A percentile compares a stretch with the other conserved stretches of the same genome.
Evolutionary conservation across 2,797 vertebrate species (phyloP).

Genomic region (Sebastolobus altivelis): DNA sequence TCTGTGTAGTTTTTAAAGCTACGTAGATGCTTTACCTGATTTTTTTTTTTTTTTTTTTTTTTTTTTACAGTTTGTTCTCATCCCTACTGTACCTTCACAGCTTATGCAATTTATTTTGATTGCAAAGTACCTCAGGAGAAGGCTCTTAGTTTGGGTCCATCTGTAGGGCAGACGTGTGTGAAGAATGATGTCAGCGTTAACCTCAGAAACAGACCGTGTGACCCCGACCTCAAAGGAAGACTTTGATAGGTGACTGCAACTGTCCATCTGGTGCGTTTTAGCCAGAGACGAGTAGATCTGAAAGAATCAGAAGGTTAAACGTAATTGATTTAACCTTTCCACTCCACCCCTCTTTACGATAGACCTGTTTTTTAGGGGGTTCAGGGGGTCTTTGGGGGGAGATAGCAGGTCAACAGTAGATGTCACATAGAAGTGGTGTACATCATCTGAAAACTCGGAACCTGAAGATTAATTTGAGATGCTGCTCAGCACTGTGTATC

Average conservation of each 20-base stretch:
- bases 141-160: constrained; percentile 36
- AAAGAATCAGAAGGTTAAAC: constrained; percentile 1
- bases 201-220: constrained; percentile 27
- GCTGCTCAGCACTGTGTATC: too few relatives aligned
- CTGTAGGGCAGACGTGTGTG: constrained; percentile 32
- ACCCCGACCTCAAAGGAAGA: constrained; percentile 39
- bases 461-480: too few relatives aligned
- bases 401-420: too few relatives aligned
- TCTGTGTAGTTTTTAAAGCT: constrained; percentile 17
- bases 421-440: too few relatives aligned
- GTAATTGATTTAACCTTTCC: background rate
- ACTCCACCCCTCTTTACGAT: too few relatives aligned
- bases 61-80: background rate
- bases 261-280: constrained; percentile 29
- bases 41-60: constrained; percentile 26
- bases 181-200: constrained; percentile 39
- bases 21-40: constrained; percentile 22
- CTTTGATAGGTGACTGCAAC: constrained; percentile 29
- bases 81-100: background rate
- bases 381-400: too few relatives aligned
- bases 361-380: too few relatives aligned
- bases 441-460: too few relatives aligned
- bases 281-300: background rate
- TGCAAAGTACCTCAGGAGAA: constrained; percentile 17
- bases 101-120: constrained; percentile 36